Evolutionary conservation across 2,113 vertebrate genomes (phyloP).

Genomic region (Anseranas semipalmata): DNA sequence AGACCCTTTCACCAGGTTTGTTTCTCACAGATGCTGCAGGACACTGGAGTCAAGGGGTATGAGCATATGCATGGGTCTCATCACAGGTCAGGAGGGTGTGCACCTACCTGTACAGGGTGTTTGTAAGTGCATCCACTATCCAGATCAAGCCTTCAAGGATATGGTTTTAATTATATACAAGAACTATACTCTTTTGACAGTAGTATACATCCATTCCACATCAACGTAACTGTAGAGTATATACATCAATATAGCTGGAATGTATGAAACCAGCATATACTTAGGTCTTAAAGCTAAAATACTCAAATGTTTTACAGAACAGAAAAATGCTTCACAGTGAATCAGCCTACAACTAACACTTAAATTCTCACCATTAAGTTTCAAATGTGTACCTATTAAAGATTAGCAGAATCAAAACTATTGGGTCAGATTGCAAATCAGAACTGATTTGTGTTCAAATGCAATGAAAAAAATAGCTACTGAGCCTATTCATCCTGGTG

Average conservation of each 20-base stretch:
- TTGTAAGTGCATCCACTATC: background rate
- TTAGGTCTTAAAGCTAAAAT: background rate
- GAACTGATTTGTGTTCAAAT: background rate
- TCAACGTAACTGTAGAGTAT: background rate
- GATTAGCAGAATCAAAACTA: background rate
- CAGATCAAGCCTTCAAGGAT: background rate
- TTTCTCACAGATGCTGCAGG: background rate
- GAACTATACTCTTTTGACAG: background rate
- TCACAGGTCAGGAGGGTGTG: background rate
- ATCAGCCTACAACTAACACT: background rate
- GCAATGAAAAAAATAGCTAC: background rate
- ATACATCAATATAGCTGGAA: background rate
- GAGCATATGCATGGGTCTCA: rapidly evolving
- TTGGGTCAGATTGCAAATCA: background rate
- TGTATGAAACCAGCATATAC: background rate
- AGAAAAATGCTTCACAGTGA: background rate
- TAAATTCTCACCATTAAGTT: background rate
- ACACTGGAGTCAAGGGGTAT: background rate
- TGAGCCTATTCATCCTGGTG: background rate
- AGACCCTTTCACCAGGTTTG: background rate
- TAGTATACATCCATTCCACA: background rate
- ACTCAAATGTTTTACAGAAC: background rate
- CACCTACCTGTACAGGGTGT: background rate
- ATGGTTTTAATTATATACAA: background rate
- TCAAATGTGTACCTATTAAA: background rate